Evolutionary conservation across 2,888 invertebrate species (phyloP).

Genomic region (Oscheius sp.): DNA sequence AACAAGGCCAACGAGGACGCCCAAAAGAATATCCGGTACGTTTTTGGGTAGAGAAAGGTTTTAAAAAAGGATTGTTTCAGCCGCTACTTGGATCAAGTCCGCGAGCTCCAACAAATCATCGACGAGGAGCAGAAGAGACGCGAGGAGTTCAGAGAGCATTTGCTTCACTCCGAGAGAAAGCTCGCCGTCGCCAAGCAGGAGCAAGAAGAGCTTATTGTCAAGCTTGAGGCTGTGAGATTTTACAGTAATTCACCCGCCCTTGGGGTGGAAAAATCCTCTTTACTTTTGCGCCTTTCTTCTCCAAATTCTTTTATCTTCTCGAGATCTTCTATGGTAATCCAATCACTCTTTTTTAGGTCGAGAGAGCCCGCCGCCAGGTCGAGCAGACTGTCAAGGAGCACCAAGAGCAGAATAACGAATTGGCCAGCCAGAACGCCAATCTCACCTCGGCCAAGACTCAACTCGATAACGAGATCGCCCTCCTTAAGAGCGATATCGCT

Average conservation of each 20-base stretch:
- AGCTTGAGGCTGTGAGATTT: conserved; percentile 86
- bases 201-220: conserved; percentile 85
- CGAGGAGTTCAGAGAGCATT: conserved; percentile 89
- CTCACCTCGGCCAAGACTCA: conserved; percentile 98
- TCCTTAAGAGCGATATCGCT: conserved; percentile 91
- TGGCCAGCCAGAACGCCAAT: conserved; percentile 90
- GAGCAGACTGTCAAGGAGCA: conserved; percentile 96
- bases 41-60: not conserved
- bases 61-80: conserved; percentile 76
- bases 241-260: too few species aligned
- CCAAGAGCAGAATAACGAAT: conserved; percentile 95
- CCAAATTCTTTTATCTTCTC: not conserved
- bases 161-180: conserved; percentile 92
- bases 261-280: too few species aligned
- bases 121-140: conserved; percentile 98
- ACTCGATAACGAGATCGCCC: conserved; percentile 96
- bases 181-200: conserved; percentile 66
- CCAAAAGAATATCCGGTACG: conserved; percentile 71
- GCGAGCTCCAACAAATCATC: conserved; percentile 75
- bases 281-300: not conserved
- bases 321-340: not conserved
- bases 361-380: conserved; percentile 96
- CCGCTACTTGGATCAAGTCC: conserved; percentile 94
- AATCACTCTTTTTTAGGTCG: conserved; percentile 75
- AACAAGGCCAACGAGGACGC: conserved; percentile 80